Conservation (phyloP, 35 echinoderm and acorn worm genomes). For the Ophiothrix spiculata region DNA sequence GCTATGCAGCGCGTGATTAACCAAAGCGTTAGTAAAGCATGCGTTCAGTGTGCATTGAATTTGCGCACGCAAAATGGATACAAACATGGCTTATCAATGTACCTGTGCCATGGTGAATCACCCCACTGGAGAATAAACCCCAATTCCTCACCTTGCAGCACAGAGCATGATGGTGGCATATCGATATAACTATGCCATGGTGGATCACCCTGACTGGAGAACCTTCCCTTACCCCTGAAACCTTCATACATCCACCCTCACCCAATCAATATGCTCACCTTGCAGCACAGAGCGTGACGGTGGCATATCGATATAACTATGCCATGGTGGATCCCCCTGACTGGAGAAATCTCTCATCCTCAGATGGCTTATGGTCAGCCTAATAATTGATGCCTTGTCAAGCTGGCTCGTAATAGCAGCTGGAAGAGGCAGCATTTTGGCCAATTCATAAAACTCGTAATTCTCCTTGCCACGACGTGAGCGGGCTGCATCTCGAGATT, state of each 20-base stretch:
- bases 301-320: conserved; percentile 50
- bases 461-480: conserved; percentile 95
- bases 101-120: conserved; percentile 85
- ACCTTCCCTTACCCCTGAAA: too few species aligned
- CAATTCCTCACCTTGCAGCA: conserved; percentile 49
- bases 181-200: conserved; percentile 74
- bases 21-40: too few species aligned
- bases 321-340: conserved; percentile 96
- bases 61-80: too few species aligned
- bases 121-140: conserved; percentile 81
- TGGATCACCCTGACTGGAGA: conserved; percentile 86
- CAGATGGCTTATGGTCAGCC: conserved; percentile 95
- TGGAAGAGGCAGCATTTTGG: conserved; percentile 90
- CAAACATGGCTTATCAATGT: conserved; percentile 45
- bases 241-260: too few species aligned
- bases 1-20: too few species aligned
- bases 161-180: conserved; percentile 28
- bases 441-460: conserved; percentile 98
- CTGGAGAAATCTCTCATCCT: conserved; percentile 77
- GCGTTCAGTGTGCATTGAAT: too few species aligned
- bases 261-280: too few species aligned
- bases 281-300: conserved; percentile 34
- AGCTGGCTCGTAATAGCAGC: conserved; percentile 98
- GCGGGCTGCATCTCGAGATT: conserved; percentile 91
- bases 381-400: conserved; percentile 96